These are phyloP conservation scores for Bombus confusus DNA, from an alignment of 1,140 invertebrate genomes.

Conservation along the genomic window DNA sequence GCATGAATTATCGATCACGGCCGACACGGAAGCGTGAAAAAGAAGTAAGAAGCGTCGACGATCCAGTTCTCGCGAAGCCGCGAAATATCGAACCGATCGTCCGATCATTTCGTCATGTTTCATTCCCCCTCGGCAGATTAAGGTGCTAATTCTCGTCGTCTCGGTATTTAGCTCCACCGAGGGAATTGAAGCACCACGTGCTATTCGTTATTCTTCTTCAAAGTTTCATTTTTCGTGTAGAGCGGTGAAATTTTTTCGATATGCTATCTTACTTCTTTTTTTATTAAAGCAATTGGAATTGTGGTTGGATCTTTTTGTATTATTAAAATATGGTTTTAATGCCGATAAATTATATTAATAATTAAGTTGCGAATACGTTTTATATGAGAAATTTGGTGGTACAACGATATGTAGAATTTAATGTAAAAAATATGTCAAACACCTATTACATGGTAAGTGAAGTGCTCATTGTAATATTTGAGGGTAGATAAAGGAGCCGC, in stretches of 20 bases:
- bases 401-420: no score
- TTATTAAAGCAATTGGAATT: no score
- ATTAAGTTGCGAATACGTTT: no score
- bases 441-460: no score
- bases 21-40: slow-evolving; percentile 27
- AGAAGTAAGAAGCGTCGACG: neutral
- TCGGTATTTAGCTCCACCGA: neutral
- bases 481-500: no score
- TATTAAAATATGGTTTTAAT: no score
- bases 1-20: slow-evolving; percentile 55
- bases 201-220: neutral
- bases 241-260: neutral
- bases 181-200: neutral
- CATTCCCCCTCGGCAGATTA: neutral
- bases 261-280: neutral
- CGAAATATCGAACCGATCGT: slow-evolving; percentile 20
- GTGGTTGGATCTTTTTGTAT: no score
- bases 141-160: neutral
- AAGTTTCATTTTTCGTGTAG: no score
- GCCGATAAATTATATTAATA: no score
- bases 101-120: neutral
- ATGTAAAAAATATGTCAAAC: no score
- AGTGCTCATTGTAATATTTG: no score
- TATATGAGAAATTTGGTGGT: no score
- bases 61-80: slow-evolving; percentile 3